A percentile compares a stretch with the other conserved stretches of the same genome.
These are phyloP conservation scores for Epistrophe grossulariae DNA, from an alignment of 2,888 invertebrate species.

Conservation along the genomic window DNA sequence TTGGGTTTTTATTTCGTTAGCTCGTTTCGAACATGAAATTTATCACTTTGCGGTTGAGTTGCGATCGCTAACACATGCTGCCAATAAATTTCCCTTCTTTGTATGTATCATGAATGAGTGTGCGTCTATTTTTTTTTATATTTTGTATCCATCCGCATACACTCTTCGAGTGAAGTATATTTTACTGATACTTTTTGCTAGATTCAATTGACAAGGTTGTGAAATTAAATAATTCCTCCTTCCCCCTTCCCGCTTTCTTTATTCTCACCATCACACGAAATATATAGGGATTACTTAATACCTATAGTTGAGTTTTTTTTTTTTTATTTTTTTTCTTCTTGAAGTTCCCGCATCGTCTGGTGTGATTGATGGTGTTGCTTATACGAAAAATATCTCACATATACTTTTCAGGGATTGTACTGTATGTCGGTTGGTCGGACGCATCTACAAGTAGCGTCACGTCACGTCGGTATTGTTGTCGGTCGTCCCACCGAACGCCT, in stretches of 20 bases:
- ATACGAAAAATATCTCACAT: slow-evolving; percentile 40
- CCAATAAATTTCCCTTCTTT: slow-evolving; percentile 54
- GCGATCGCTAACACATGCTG: slow-evolving; percentile 69
- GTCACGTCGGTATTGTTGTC: background rate
- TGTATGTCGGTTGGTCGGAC: background rate
- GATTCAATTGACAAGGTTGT: slow-evolving; percentile 68
- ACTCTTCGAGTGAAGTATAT: background rate
- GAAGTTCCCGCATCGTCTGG: slow-evolving; percentile 44
- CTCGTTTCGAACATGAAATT: slow-evolving; percentile 66
- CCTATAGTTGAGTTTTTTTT: slow-evolving; percentile 4
- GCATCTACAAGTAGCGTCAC: background rate
- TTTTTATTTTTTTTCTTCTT: background rate
- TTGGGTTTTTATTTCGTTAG: slow-evolving; percentile 57
- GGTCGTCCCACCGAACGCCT: background rate
- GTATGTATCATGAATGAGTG: background rate
- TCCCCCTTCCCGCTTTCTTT: background rate
- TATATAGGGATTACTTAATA: slow-evolving; percentile 50
- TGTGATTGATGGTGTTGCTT: slow-evolving; percentile 48
- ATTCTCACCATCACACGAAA: slow-evolving; percentile 4
- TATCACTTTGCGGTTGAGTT: slow-evolving; percentile 65
- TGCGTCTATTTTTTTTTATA: background rate
- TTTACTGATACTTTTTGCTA: slow-evolving; percentile 10
- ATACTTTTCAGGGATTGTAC: slow-evolving; percentile 33
- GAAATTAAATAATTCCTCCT: slow-evolving; percentile 59
- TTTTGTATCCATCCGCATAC: background rate